These are phyloP conservation scores for Palloptera scutellata DNA, from an alignment of 2,888 invertebrate genomes.

Conservation along the genomic window DNA sequence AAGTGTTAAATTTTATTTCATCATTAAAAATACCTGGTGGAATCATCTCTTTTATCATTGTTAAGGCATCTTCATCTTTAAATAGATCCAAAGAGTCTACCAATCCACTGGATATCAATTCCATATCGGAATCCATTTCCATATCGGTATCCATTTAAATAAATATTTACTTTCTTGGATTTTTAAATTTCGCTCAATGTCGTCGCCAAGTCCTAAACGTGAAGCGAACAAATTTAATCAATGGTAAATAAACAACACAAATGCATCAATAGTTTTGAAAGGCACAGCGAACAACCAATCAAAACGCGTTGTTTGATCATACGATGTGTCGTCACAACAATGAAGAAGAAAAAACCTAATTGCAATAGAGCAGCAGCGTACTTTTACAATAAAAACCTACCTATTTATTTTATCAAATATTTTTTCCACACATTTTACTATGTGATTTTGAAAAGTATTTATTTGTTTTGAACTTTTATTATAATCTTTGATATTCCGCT, in stretches of 20 bases:
- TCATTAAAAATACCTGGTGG: constrained; percentile 48
- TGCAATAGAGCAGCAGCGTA: not conserved
- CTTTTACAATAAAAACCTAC: too few species aligned
- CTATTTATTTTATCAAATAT: too few species aligned
- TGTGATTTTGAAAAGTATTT: too few species aligned
- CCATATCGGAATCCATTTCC: constrained; percentile 54
- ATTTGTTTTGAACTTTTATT: too few species aligned
- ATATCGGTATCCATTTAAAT: constrained; percentile 34
- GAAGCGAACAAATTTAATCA: constrained; percentile 21
- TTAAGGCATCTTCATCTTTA: constrained; percentile 60
- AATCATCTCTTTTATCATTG: constrained; percentile 61
- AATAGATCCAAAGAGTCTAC: constrained; percentile 56
- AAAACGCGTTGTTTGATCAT: constrained; percentile 57
- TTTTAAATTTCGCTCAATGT: not conserved
- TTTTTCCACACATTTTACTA: too few species aligned
- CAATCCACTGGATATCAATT: constrained; percentile 49
- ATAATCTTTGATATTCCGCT: too few species aligned
- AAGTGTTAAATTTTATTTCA: not conserved
- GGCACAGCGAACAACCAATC: constrained; percentile 52
- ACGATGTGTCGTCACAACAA: constrained; percentile 60
- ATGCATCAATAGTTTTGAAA: too few species aligned
- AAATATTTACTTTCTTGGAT: constrained; percentile 4
- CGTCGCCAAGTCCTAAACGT: not conserved
- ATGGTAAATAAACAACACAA: constrained; percentile 34
- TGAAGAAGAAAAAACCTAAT: constrained; percentile 1